These are phyloP conservation scores for Coendou prehensilis DNA, from an alignment of 2,797 vertebrate species.

Conservation along the genomic window DNA sequence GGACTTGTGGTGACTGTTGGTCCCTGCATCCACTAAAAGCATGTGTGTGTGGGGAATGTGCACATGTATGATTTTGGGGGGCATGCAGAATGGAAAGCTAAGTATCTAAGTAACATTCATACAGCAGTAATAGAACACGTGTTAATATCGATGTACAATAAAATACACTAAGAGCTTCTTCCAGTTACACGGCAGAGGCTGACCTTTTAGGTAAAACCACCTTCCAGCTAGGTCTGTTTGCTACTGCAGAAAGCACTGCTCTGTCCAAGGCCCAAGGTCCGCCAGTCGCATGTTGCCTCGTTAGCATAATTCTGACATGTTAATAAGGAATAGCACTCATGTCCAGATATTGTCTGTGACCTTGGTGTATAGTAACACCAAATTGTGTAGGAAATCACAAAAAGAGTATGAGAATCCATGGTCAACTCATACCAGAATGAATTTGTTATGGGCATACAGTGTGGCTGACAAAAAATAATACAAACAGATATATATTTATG, in stretches of 20 bases:
- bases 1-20: neutral
- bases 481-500: neutral
- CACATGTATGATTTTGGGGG: neutral
- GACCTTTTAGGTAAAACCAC: constrained; percentile 77
- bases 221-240: constrained; percentile 66
- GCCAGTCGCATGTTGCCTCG: neutral
- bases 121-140: neutral
- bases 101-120: constrained; percentile 20
- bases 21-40: neutral
- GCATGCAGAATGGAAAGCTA: neutral
- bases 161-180: constrained; percentile 2
- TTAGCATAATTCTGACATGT: constrained; percentile 48
- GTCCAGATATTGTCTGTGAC: neutral
- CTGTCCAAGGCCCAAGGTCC: constrained; percentile 48
- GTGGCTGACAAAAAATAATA: neutral
- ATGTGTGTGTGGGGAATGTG: too few species aligned
- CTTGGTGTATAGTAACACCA: constrained; percentile 40
- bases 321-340: constrained; percentile 15
- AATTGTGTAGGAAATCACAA: constrained; percentile 24
- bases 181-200: constrained; percentile 22
- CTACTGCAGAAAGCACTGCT: constrained; percentile 61
- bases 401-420: neutral
- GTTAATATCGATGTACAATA: constrained; percentile 39
- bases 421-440: neutral
- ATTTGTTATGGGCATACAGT: neutral